Conservation (phyloP, 1,140 invertebrate genomes). For the Temnothorax longispinosus region DNA sequence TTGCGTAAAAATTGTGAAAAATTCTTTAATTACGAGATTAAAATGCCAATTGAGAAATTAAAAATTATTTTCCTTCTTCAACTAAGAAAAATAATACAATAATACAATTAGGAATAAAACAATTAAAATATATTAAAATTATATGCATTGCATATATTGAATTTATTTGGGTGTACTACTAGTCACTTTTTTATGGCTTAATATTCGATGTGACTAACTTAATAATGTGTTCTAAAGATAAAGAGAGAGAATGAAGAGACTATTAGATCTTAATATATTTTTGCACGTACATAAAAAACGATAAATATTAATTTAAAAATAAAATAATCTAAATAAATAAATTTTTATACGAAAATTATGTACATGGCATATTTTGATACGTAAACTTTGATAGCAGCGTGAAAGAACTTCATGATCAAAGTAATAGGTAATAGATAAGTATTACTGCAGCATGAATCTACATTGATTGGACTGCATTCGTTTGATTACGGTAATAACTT, state of each 20-base stretch:
- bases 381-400: not conserved
- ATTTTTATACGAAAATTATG: not conserved
- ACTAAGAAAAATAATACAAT: not conserved
- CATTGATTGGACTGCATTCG: constrained; percentile 44
- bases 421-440: constrained; percentile 42
- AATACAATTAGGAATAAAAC: not conserved
- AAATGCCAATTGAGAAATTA: constrained; percentile 11
- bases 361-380: too few species aligned
- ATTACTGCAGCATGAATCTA: constrained; percentile 43
- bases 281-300: not conserved
- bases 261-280: not conserved
- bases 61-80: not conserved
- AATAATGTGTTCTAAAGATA: not conserved
- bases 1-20: not conserved
- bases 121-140: not conserved
- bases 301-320: constrained; percentile 10
- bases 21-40: constrained; percentile 18
- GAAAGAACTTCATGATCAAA: constrained; percentile 34
- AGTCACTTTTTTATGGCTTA: not conserved
- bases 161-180: not conserved
- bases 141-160: not conserved
- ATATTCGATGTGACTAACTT: not conserved
- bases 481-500: constrained; percentile 59
- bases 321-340: not conserved
- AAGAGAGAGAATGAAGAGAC: not conserved